Base-by-base conservation (phyloP, 2,888 invertebrate genomes). In the Andrena bicolor region DNA sequence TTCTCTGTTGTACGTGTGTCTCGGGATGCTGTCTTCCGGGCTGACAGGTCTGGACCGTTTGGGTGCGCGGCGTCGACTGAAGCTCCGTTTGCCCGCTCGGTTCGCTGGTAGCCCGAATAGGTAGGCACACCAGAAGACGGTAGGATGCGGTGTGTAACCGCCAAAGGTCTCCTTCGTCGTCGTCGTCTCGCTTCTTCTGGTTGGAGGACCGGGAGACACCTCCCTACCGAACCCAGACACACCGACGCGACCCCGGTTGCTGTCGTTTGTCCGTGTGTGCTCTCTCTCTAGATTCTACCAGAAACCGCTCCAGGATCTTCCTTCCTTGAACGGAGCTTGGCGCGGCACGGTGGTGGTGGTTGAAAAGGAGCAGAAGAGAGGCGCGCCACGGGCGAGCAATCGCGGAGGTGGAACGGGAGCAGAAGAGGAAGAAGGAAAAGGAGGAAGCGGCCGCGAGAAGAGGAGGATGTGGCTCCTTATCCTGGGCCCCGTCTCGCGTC, bases 51-150 rank as follows among this genome's bases (percentile, higher is more conserved):
- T 93, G 92, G 93, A 94, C 92, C 93, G 94, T 94, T 93, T 93
- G 94, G 93, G 90, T 91, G 94, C 94, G 93, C 93, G 94, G 93
- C 93, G 93, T 93, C 92, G 94, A 94, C 94, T 94, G 94, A 93
- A 94, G 92, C 92, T 91, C 88, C 90, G 90, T 89, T 91, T 90
- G 86, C 89, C 89, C 87, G 89, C 85, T 86, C 85, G 88, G 89
- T 86, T 83, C 81, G 91, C 90, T 91, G 93, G 93, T 92, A 92
- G 92, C 91, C 91, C 92, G 93, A 93, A 94, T 93, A 93, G 88
- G 93, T 93, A 93, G 93, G 92, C 89, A 88, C 88, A 89, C 90
- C 92, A 91, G 92, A 92, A 91, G 92, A 92, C 92, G 93, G 93
- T 93, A 93, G 93, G 92, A 92, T 91, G 91, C 91, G 88, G 92